Evolutionary conservation across 2,888 invertebrate species (phyloP).

Genomic region (Heliconius cydno): DNA sequence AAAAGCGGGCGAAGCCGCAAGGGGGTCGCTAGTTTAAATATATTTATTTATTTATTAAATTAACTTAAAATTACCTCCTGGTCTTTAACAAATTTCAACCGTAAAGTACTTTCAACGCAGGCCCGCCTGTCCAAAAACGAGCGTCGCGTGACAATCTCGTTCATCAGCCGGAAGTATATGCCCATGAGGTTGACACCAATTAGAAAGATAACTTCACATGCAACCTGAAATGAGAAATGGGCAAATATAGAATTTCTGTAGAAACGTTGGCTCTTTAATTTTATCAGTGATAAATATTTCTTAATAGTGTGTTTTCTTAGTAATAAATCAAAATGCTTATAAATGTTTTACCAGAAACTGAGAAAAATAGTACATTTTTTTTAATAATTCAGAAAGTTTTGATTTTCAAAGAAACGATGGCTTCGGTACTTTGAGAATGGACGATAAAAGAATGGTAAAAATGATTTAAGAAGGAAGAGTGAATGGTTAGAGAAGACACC

Average conservation of each 20-base stretch:
- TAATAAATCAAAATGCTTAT: not conserved
- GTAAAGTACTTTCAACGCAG: constrained; percentile 92
- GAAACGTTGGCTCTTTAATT: not conserved
- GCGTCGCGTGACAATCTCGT: constrained; percentile 92
- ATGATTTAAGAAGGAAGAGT: no score
- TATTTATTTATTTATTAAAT: not conserved
- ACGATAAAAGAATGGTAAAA: no score
- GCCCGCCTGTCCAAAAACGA: constrained; percentile 94
- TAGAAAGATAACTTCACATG: constrained; percentile 88
- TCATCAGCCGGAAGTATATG: constrained; percentile 93
- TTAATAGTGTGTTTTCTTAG: not conserved
- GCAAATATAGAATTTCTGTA: not conserved
- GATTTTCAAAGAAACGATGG: not conserved
- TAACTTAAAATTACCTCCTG: constrained; percentile 85
- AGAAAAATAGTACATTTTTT: not conserved
- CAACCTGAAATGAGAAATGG: constrained; percentile 79
- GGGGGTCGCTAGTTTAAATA: no score
- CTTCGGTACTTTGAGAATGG: no score
- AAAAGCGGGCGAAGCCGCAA: no score
- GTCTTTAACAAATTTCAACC: constrained; percentile 91
- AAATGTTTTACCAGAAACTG: not conserved
- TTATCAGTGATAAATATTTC: not conserved
- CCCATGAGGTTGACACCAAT: constrained; percentile 91
- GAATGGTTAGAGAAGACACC: no score
- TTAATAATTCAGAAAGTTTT: not conserved